phyloP scores from a whole-genome alignment of 2,888 invertebrate genomes.

The Branchellion lobata region DNA sequence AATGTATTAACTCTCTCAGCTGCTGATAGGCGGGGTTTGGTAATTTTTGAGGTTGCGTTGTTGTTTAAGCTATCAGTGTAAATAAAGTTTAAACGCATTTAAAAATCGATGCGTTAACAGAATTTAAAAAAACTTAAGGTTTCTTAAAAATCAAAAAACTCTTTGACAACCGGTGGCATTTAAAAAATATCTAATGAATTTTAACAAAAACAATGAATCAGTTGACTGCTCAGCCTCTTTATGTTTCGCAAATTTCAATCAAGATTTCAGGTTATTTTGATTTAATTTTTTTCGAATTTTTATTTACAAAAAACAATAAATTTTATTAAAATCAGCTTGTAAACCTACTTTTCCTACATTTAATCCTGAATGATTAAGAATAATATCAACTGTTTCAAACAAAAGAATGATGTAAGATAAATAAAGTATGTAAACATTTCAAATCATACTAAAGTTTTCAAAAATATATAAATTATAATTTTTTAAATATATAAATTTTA shows the following conservation, averaged over 20 bases:
- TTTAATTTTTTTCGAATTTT: neutral
- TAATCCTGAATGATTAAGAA: too few relatives aligned
- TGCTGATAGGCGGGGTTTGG: conserved; percentile 5
- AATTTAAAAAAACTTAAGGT: neutral
- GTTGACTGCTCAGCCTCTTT: neutral
- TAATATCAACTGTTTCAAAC: too few relatives aligned
- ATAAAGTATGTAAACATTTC: too few relatives aligned
- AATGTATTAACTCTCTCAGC: too few relatives aligned
- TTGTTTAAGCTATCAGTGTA: neutral
- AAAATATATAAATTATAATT: too few relatives aligned
- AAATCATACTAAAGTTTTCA: too few relatives aligned
- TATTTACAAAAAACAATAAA: neutral
- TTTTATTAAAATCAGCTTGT: neutral
- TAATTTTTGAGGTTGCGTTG: neutral
- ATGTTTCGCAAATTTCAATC: conserved; percentile 38
- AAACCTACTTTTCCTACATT: too few relatives aligned
- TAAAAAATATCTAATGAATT: conserved; percentile 26
- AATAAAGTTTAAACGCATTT: conserved; percentile 15
- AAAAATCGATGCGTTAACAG: neutral
- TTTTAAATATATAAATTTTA: too few relatives aligned
- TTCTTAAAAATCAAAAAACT: neutral
- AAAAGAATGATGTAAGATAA: too few relatives aligned
- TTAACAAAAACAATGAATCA: conserved; percentile 32
- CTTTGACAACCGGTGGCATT: neutral
- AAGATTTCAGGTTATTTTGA: conserved; percentile 35